A percentile compares a stretch with the other conserved stretches of the same genome.
Evolutionary conservation across 2,797 vertebrate species (phyloP).

Genomic region (Paguma larvata): DNA sequence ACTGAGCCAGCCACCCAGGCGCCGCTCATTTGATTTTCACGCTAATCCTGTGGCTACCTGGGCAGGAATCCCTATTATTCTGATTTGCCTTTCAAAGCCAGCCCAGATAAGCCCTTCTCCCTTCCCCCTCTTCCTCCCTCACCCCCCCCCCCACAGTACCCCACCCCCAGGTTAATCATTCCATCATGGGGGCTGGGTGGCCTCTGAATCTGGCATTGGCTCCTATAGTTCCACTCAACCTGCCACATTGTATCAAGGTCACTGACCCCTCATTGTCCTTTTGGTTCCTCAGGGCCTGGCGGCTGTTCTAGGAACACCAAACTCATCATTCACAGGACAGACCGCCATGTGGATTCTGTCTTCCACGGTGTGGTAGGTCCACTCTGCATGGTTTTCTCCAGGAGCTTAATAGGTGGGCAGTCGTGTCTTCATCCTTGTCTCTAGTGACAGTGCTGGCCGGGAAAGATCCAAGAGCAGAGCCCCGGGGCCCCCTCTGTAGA

Average conservation of each 20-base stretch:
- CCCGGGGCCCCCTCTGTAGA: background rate
- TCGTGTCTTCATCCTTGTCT: background rate
- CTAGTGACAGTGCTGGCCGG: background rate
- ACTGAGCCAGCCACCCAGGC: no score
- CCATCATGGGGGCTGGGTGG: background rate
- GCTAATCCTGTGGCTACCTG: background rate
- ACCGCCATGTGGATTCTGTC: background rate
- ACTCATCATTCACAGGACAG: rapidly evolving
- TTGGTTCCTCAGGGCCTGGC: background rate
- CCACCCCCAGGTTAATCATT: background rate
- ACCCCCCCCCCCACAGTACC: rapidly evolving
- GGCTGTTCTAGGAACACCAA: background rate
- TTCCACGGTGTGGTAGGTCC: background rate
- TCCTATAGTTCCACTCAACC: background rate
- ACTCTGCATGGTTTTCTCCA: background rate
- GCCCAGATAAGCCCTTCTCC: background rate
- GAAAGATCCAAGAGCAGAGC: background rate
- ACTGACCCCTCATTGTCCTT: background rate
- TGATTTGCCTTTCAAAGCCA: conserved; percentile 46
- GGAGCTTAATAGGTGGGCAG: background rate
- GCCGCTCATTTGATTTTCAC: conserved; percentile 15
- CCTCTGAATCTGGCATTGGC: background rate
- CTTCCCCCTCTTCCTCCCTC: background rate
- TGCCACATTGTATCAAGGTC: background rate
- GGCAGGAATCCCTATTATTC: background rate